These are phyloP conservation scores for Meloidogyne chitwoodi DNA, from an alignment of 1,140 invertebrate species.

Conservation along the genomic window DNA sequence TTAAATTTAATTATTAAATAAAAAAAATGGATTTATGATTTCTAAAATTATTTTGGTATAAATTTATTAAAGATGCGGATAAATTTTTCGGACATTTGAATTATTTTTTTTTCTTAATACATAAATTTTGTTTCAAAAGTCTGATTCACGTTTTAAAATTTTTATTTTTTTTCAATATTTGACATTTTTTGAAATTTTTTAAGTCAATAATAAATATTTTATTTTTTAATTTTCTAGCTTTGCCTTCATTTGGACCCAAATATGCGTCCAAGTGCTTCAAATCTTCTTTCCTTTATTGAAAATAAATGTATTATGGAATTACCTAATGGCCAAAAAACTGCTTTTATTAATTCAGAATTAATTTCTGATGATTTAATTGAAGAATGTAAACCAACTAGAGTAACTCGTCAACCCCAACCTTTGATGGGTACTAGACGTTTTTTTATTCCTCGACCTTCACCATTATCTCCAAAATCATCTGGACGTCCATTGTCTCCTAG, in stretches of 20 bases:
- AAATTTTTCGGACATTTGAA: too few species aligned
- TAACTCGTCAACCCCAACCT: not conserved
- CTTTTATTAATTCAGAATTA: not conserved
- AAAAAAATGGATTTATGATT: too few species aligned
- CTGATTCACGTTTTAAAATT: too few species aligned
- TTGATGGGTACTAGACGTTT: not conserved
- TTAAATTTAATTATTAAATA: too few species aligned
- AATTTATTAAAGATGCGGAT: too few species aligned
- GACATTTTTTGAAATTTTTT: too few species aligned
- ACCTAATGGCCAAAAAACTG: not conserved
- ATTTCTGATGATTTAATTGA: not conserved
- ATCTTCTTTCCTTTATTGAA: not conserved
- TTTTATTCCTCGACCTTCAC: not conserved
- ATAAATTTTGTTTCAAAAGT: too few species aligned
- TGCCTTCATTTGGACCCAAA: not conserved
- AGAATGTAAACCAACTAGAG: not conserved
- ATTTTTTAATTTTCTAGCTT: not conserved
- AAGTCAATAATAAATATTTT: too few species aligned
- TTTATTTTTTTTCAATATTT: too few species aligned
- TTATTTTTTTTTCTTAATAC: too few species aligned
- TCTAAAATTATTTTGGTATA: too few species aligned
- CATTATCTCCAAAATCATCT: not conserved
- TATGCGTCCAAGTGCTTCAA: not conserved
- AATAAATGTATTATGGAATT: not conserved
- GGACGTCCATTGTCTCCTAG: not conserved